These are phyloP conservation scores for Drosophila tani DNA, from an alignment of 1,140 invertebrate genomes.

Conservation along the genomic window DNA sequence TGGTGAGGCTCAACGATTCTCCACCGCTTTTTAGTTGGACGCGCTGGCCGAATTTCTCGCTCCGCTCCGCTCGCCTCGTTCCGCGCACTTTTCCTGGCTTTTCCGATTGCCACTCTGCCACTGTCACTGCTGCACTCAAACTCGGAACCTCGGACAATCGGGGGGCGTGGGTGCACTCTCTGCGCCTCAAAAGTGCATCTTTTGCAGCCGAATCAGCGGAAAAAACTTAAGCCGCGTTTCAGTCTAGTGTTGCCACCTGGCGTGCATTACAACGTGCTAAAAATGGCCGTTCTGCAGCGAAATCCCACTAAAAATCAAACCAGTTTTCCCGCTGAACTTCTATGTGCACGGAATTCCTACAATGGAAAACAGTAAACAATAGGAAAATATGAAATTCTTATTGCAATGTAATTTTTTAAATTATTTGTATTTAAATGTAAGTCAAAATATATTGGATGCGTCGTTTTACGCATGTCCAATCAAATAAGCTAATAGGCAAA, in stretches of 20 bases:
- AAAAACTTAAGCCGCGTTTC: slow-evolving; percentile 43
- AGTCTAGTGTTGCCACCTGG: slow-evolving; percentile 9
- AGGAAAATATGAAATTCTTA: neutral
- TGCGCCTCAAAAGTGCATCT: slow-evolving; percentile 49
- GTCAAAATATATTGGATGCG: too few relatives aligned
- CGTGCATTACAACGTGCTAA: neutral
- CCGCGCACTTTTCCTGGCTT: slow-evolving; percentile 37
- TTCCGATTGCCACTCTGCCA: slow-evolving; percentile 21
- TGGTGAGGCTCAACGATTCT: slow-evolving; percentile 18
- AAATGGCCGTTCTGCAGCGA: neutral
- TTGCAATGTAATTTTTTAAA: neutral
- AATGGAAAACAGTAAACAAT: neutral
- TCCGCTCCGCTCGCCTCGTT: slow-evolving; percentile 18
- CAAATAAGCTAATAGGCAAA: too few relatives aligned
- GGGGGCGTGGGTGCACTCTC: slow-evolving; percentile 43
- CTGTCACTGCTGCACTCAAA: slow-evolving; percentile 31
- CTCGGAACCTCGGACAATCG: slow-evolving; percentile 17
- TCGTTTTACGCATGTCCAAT: too few relatives aligned
- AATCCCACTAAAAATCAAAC: neutral
- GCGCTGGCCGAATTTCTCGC: slow-evolving; percentile 20
- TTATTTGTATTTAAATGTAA: neutral
- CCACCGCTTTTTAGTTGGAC: slow-evolving; percentile 19
- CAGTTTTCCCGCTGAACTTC: neutral
- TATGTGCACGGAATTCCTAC: too few relatives aligned
- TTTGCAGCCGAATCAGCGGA: slow-evolving; percentile 41